phyloP scores from a whole-genome alignment of 2,113 vertebrate species.

The Oncorhynchus mykiss region DNA sequence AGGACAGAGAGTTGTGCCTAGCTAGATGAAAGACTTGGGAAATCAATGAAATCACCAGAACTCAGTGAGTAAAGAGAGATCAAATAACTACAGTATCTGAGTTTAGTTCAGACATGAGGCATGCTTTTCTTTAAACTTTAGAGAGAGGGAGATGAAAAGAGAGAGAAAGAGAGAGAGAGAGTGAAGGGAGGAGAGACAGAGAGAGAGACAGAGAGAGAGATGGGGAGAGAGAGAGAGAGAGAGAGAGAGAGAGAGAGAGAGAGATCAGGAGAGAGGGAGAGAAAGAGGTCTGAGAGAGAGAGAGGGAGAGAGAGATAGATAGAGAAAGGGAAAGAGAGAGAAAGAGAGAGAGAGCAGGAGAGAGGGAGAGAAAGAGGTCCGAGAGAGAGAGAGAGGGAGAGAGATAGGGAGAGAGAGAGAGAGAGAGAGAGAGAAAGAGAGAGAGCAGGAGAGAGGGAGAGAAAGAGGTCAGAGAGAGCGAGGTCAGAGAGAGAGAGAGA shows the following conservation, averaged over 20 bases:
- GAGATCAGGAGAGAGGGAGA: no score
- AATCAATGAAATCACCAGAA: constrained; percentile 46
- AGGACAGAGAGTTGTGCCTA: constrained; percentile 32
- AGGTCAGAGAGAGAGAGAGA: no score
- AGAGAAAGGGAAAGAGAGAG: no score
- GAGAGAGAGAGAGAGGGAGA: no score
- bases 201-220: no score
- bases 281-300: not conserved
- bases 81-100: constrained; percentile 48
- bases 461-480: no score
- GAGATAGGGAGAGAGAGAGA: not conserved
- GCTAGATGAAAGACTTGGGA: constrained; percentile 42
- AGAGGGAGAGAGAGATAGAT: not conserved
- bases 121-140: constrained; percentile 33
- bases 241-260: constrained; percentile 7
- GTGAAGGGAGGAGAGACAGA: not conserved
- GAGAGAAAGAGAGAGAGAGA: no score
- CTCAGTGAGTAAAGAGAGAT: constrained; percentile 42
- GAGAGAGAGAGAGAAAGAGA: not conserved
- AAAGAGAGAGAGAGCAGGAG: not conserved
- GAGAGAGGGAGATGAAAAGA: not conserved
- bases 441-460: not conserved
- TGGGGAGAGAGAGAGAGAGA: not conserved
- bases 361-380: no score
- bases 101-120: constrained; percentile 51